Conservation (phyloP, 2,113 vertebrate species). For the Grammomys dolichurus region DNA sequence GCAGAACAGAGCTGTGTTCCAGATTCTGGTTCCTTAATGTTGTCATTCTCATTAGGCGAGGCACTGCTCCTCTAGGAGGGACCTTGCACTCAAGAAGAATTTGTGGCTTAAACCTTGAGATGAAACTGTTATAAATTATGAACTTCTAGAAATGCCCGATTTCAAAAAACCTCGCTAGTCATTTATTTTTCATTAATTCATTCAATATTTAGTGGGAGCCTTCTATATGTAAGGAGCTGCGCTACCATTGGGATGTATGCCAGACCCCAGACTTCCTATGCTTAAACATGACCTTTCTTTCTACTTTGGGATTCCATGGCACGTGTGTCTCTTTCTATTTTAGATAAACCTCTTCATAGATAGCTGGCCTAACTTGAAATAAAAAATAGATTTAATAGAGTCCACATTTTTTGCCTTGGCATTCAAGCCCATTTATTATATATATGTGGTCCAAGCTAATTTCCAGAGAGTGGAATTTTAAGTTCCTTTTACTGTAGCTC, state of each 20-base stretch:
- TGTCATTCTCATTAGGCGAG: not conserved
- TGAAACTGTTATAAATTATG: not conserved
- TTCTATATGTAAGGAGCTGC: not conserved
- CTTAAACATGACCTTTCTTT: not conserved
- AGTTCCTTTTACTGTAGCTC: not conserved
- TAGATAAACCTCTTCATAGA: not conserved
- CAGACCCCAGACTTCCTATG: not conserved
- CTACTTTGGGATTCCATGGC: not conserved
- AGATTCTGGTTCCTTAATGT: conserved; percentile 13
- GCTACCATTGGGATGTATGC: not conserved
- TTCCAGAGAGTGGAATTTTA: not conserved
- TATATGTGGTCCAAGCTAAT: not conserved
- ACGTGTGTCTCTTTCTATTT: not conserved
- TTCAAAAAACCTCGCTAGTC: not conserved
- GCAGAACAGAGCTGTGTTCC: conserved; percentile 15
- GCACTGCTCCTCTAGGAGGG: not conserved
- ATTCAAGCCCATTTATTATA: not conserved
- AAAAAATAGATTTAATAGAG: not conserved
- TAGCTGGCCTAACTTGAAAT: not conserved
- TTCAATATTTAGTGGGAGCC: conserved; percentile 56
- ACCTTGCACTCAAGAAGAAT: not conserved
- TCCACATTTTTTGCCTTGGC: not conserved
- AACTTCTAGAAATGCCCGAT: not conserved
- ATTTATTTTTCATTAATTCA: conserved; percentile 44
- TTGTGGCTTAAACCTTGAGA: not conserved